These are phyloP conservation scores for Meleagris gallopavo DNA, from an alignment of 2,113 vertebrate species.

Conservation along the genomic window DNA sequence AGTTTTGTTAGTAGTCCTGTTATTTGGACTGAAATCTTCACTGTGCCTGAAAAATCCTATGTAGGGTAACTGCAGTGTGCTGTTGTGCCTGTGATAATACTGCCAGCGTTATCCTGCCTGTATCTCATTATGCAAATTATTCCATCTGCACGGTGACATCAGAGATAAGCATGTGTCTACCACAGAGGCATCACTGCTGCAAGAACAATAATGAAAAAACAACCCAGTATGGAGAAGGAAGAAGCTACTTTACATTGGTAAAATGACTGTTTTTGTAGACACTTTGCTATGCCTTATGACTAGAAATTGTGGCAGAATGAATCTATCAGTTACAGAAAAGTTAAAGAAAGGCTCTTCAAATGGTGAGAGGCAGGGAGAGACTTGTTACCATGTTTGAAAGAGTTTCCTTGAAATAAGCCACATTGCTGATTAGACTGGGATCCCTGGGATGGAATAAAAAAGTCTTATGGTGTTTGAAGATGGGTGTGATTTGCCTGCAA, in stretches of 20 bases:
- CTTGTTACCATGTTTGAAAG: neutral
- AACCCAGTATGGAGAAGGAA: neutral
- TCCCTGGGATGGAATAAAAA: neutral
- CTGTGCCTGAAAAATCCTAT: neutral
- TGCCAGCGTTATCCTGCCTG: rapidly evolving
- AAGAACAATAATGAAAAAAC: neutral
- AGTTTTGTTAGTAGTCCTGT: neutral
- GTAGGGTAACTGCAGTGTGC: neutral
- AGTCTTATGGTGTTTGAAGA: neutral
- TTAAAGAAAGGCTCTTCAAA: neutral
- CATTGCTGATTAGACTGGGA: neutral
- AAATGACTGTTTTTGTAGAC: neutral
- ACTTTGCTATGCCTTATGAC: neutral
- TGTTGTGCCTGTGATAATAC: neutral
- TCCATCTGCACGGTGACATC: neutral
- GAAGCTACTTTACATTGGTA: neutral
- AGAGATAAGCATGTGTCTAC: neutral
- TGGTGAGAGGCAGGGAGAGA: neutral
- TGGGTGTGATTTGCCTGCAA: neutral
- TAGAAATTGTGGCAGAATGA: neutral
- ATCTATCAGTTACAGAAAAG: neutral
- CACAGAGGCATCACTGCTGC: neutral
- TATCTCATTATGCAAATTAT: neutral
- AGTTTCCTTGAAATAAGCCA: neutral
- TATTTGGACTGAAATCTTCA: neutral